Evolutionary conservation across 2,888 invertebrate species (phyloP), one percentile per base, ranked within the genome.

Genomic region (Allacma fusca): DNA sequence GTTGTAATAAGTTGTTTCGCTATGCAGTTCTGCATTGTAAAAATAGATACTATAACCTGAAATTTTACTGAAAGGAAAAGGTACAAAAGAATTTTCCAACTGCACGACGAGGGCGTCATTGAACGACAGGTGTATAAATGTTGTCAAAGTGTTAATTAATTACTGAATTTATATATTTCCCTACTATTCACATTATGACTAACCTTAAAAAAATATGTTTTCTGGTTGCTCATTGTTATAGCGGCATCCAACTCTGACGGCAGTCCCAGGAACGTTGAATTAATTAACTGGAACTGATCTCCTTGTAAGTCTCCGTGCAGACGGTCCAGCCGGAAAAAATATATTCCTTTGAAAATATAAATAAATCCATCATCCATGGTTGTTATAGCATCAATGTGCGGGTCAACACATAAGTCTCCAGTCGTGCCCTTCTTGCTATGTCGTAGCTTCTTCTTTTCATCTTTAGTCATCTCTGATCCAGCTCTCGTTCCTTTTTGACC

Each of bases 381-480:
- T 86, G 97, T 97, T 81, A 97, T 91, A 1, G 96, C 93, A 86
- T 98, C 96, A 78, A 96, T 89, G 85, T 91, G 91, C 1, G 94
- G 89, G 87, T 94, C 92, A 24, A 89, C 90, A 86, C 96, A 96
- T 1, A 96, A 89, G 65, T 91, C 90, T 1, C 91, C 89, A 86
- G 93, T 93, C 78, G 7, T 59, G n/a, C n/a, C 24, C 40, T 64
- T 40, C 44, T 73, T 57, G 19, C 34, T 43, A 19, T 73, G 44
- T n/a, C n/a, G n/a, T n/a, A n/a, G n/a, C n/a, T n/a, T n/a, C 59
- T 21, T 59, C 34, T 57, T 57, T 34, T 68, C 23, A 19, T n/a
- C 59, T 19, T 19, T 59, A n/a, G 5, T 23, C 5, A 13, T 9
- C 16, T 62, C n/a, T n/a, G n/a, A n/a, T n/a, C n/a, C n/a, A n/a